Evolutionary conservation across 2,797 vertebrate species (phyloP).

Genomic region (Dermochelys coriacea): DNA sequence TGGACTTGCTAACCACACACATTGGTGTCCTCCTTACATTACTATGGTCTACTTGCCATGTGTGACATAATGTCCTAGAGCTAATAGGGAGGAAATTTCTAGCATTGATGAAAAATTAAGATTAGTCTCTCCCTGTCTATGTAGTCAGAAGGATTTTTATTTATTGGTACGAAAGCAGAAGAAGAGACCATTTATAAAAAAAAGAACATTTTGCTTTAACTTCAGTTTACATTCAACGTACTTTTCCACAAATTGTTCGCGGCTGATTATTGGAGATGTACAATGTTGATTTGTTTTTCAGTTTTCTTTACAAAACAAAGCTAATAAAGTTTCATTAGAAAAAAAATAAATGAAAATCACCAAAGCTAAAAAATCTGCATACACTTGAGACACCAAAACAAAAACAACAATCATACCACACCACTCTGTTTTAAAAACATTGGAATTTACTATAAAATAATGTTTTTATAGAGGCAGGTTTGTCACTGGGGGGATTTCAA

Average conservation of each 20-base stretch:
- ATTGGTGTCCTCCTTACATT: not conserved
- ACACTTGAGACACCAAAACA: slow-evolving; percentile 60
- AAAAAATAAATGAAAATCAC: slow-evolving; percentile 47
- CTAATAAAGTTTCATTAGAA: slow-evolving; percentile 66
- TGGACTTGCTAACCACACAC: not conserved
- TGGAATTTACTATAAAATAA: slow-evolving; percentile 68
- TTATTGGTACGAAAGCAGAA: not conserved
- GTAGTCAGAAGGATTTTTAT: not conserved
- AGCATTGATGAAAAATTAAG: not conserved
- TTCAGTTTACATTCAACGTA: not conserved
- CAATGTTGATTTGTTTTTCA: not conserved
- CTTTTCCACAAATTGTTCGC: not conserved
- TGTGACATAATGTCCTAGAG: not conserved
- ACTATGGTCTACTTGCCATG: not conserved
- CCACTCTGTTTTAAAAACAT: slow-evolving; percentile 42
- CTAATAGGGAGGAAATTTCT: not conserved
- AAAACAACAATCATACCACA: not conserved
- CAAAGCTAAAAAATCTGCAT: slow-evolving; percentile 54
- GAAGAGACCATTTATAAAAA: not conserved
- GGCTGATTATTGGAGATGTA: not conserved
- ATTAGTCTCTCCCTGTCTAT: not conserved
- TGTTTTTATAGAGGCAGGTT: slow-evolving; percentile 57
- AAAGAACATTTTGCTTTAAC: not conserved
- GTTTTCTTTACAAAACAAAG: slow-evolving; percentile 69
- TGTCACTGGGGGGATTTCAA: slow-evolving; percentile 50